phyloP scores from a whole-genome alignment of 2,797 vertebrate genomes.

The Tapirus indicus region DNA sequence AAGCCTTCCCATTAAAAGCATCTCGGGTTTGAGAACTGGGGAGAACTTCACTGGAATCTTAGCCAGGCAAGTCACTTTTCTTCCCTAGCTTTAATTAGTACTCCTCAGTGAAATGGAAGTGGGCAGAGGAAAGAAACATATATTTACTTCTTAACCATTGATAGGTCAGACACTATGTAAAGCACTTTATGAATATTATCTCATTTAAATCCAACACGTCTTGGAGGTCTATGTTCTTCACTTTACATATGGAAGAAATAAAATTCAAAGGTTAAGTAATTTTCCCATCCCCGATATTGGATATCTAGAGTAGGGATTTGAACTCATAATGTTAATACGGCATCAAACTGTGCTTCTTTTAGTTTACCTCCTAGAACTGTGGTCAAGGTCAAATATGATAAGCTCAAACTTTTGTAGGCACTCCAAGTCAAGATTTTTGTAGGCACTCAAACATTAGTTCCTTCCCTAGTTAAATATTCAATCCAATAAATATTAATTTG shows the following conservation, averaged over 20 bases:
- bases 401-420: background rate
- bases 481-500: background rate
- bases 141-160: constrained; percentile 51
- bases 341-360: constrained; percentile 43
- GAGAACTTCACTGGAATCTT: constrained; percentile 7
- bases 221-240: background rate
- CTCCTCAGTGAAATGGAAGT: constrained; percentile 40
- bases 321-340: constrained; percentile 16
- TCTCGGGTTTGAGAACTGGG: background rate
- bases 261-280: constrained; percentile 47
- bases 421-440: background rate
- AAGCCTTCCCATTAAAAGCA: background rate
- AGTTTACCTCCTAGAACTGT: background rate
- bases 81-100: background rate
- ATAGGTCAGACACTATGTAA: background rate
- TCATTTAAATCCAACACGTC: constrained; percentile 45
- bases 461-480: constrained; percentile 13
- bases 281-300: background rate
- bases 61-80: background rate
- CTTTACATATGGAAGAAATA: constrained; percentile 38
- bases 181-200: background rate
- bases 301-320: background rate
- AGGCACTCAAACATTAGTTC: background rate
- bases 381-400: background rate
- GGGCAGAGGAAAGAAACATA: constrained; percentile 15